Evolutionary conservation across 2,113 vertebrate genomes (phyloP).

Genomic region (Protomyctophum bolini): DNA sequence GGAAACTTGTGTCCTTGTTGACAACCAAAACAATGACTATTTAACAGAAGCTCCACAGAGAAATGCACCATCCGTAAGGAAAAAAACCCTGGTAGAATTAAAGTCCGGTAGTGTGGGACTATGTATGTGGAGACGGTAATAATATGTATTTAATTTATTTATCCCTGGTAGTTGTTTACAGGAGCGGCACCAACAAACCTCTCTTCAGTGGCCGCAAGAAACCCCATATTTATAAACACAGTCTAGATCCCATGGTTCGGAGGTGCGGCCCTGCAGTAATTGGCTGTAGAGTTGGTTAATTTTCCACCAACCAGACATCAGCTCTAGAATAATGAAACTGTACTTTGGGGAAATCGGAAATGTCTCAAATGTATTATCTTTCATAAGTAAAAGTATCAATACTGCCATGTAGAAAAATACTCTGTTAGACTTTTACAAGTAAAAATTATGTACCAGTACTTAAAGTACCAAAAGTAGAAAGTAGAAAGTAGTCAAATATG

Average conservation of each 20-base stretch:
- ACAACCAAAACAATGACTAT: slow-evolving; percentile 58
- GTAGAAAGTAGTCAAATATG: too few relatives aligned
- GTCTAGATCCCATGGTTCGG: not conserved
- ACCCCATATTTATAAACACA: slow-evolving; percentile 46
- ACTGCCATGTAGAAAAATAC: too few relatives aligned
- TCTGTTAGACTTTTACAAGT: too few relatives aligned
- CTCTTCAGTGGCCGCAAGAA: not conserved
- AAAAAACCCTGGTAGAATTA: not conserved
- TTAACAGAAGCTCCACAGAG: slow-evolving; percentile 63
- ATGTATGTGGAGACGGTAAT: not conserved
- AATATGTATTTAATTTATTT: not conserved
- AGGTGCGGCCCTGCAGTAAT: too few relatives aligned
- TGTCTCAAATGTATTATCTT: too few relatives aligned
- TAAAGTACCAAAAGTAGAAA: not conserved
- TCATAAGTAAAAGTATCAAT: too few relatives aligned
- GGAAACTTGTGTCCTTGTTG: slow-evolving; percentile 47
- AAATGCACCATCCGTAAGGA: slow-evolving; percentile 64
- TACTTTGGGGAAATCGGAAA: too few relatives aligned
- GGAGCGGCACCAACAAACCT: not conserved
- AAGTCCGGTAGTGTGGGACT: not conserved
- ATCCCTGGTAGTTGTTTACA: not conserved
- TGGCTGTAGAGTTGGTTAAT: too few relatives aligned
- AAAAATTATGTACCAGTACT: too few relatives aligned
- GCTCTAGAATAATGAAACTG: too few relatives aligned
- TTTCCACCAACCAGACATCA: too few relatives aligned